Percentiles rank a stretch among this genome's conserved stretches.
phyloP scores from a whole-genome alignment of 92 coral and sea anemone genomes.

The Phenganax subtilis region DNA sequence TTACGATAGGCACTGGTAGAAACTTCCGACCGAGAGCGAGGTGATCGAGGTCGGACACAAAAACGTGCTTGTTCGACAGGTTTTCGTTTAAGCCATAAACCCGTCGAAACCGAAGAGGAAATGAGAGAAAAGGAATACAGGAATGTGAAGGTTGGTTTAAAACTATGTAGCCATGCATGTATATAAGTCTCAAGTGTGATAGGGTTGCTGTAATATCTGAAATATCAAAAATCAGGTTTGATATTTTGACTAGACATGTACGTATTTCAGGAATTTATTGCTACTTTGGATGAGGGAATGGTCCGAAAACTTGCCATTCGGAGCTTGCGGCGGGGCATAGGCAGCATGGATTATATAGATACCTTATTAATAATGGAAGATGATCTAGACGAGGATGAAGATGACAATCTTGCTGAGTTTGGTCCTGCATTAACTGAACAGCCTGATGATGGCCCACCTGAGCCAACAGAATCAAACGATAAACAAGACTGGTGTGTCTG shows the following conservation, averaged over 20 bases:
- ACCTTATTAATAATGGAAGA: constrained; percentile 40
- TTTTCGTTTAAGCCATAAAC: too few species aligned
- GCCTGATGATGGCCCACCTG: background rate
- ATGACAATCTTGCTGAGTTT: background rate
- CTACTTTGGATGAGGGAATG: constrained; percentile 24
- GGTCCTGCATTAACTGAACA: background rate
- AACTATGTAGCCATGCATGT: background rate
- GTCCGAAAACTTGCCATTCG: constrained; percentile 40
- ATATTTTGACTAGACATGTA: too few species aligned
- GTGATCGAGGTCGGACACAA: background rate
- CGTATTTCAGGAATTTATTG: constrained; percentile 37
- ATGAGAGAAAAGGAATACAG: background rate
- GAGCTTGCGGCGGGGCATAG: constrained; percentile 37
- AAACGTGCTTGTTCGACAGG: background rate
- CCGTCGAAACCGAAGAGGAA: background rate
- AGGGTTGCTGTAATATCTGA: too few species aligned
- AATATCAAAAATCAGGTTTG: too few species aligned
- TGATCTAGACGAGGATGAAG: constrained; percentile 32
- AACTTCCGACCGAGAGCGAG: background rate
- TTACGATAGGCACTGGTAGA: background rate
- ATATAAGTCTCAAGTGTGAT: too few species aligned
- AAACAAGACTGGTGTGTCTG: background rate
- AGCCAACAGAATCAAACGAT: background rate
- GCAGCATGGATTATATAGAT: constrained; percentile 45
- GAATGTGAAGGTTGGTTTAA: background rate